A percentile compares a stretch with the other conserved stretches of the same genome.
phyloP scores from a whole-genome alignment of 2,888 invertebrate species.

The Gisinianus flammeolus region DNA sequence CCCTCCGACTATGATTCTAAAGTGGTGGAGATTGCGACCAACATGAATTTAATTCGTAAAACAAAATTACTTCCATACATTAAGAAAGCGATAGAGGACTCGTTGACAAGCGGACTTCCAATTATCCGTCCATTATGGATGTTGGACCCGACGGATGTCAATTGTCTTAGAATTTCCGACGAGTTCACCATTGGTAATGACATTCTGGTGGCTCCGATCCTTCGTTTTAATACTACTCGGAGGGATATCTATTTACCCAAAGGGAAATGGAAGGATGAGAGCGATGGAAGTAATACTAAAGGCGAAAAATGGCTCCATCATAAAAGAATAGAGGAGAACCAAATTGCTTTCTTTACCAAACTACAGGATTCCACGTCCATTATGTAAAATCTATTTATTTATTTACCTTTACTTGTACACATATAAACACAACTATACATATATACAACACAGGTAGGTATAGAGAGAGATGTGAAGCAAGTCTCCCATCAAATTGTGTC shows the following conservation, averaged over 20 bases:
- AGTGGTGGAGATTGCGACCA: slow-evolving; percentile 78
- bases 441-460: too few relatives aligned
- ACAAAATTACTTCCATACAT: slow-evolving; percentile 72
- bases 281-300: slow-evolving; percentile 82
- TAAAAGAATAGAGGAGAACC: slow-evolving; percentile 73
- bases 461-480: too few relatives aligned
- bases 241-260: slow-evolving; percentile 84
- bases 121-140: slow-evolving; percentile 90
- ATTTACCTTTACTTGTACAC: too few relatives aligned
- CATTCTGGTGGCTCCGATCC: slow-evolving; percentile 86
- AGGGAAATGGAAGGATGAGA: slow-evolving; percentile 92
- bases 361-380: background rate
- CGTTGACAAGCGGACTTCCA: slow-evolving; percentile 80
- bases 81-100: slow-evolving; percentile 77
- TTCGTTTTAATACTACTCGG: slow-evolving; percentile 72
- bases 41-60: slow-evolving; percentile 72
- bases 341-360: slow-evolving; percentile 82
- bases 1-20: slow-evolving; percentile 86
- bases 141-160: slow-evolving; percentile 78
- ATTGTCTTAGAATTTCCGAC: slow-evolving; percentile 77
- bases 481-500: too few relatives aligned
- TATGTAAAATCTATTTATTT: background rate
- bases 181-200: slow-evolving; percentile 90
- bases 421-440: too few relatives aligned
- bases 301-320: slow-evolving; percentile 91